Base-by-base conservation (phyloP, 37 sponge, comb jelly and placozoan species). In the Ianthella basta region DNA sequence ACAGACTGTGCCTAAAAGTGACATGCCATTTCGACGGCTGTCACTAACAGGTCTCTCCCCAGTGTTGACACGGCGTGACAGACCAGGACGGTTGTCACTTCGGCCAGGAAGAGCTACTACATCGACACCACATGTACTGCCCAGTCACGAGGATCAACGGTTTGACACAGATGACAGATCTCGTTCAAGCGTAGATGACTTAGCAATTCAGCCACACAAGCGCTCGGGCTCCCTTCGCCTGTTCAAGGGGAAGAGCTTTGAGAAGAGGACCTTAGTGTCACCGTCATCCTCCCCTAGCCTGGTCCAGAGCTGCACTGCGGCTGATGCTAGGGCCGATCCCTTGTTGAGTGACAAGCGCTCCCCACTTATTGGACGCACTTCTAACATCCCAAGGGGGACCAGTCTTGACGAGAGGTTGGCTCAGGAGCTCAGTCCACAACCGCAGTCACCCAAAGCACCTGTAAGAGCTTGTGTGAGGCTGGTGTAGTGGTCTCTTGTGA, bases 61-160 rank as follows among this genome's bases (percentile, higher is more conserved):
- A 1, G 20, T 50, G 37, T 18, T 75, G 6, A 12, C n/a, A 44
- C 37, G 37, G 54, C 20, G 78, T 18, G 78, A 75, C 44, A 75
- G 24, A 40, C 78, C 78, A 40, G 78, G 78, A n/a, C 44, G 78
- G 16, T 1, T 40, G 78, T 75, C 78, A 19, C 70, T 69, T 69
- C 44, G 78, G 5, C 44, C 78, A 0, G 78, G 44, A 12, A 5
- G 44, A 19, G 5, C 33, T 16, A 10, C 4, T 23, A 24, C 78
- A 23, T 5, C 53, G 33, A 4, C 78, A n/a, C n/a, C n/a, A 19
- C 36, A 36, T 19, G 78, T 41, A 12, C 37, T 41, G 8, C 40
- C 78, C 4, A 23, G 13, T 24, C 78, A 75, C 10, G 78, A 44
- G 40, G 78, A 41, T 15, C 37, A 41, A 12, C 54, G 12, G 54